Evolutionary conservation across 2,797 vertebrate genomes (phyloP), one percentile per base, ranked within the genome.

Genomic region (Neoniphon sammara): DNA sequence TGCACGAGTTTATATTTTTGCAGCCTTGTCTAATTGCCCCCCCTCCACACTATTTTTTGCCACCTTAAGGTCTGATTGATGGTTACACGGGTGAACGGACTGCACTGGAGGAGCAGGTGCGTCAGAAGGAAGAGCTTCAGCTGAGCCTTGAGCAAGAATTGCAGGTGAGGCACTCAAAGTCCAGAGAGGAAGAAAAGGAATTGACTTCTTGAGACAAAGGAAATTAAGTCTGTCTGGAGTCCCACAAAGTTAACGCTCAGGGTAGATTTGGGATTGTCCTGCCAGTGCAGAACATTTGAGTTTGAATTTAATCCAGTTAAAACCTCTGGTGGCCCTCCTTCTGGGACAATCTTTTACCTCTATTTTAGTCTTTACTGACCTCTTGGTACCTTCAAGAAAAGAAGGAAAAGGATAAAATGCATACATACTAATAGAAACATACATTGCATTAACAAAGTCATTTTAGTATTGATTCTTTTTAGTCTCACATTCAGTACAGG

Each of bases 21-120:
- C 3, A 0, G 0, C 15, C 3, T 61, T 73, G 12, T 47, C 6
- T 53, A 70, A 63, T 18, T 1, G 3, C 72, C 3, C 12, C 27
- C 46, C 36, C 10, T n/a, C 11, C 12, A 30, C n/a, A n/a, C n/a
- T n/a, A n/a, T 7, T 25, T 55, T 46, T 21, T 5, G 65, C 54
- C 65, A 36, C 77, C 49, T 74, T 50, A 73, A 99, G 97, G 95
- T 83, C 75, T 98, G 87, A 95, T 99, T 88, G 98, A 98, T 88
- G 96, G 96, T 53, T 99, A 99, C 88, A 94, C 96, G 11, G 97
- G 94, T 63, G 98, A 99, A 89, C 96, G 96, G 81, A 90, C 93
- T 5, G 87, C 88, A n/a, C 86, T 96, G 91, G 97, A 98, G 91
- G 95, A 96, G 64, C 95, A 96, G 59, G 92, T 98, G 53, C 95